Base-by-base conservation (phyloP, 2,113 vertebrate genomes). In the Mirza zaza region DNA sequence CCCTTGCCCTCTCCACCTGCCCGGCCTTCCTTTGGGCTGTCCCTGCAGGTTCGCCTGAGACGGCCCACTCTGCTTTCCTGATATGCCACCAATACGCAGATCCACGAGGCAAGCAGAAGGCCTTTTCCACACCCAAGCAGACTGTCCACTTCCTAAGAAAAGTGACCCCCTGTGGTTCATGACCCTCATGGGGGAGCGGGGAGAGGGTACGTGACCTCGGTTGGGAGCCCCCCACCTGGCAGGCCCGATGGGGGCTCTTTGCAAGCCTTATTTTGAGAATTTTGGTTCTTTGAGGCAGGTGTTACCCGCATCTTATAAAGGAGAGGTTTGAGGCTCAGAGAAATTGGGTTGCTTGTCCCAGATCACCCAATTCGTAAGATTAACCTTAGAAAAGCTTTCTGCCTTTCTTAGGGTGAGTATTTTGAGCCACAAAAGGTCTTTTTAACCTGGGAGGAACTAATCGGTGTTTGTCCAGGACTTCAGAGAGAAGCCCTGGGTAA, bases 391-490 rank as follows among this genome's bases (percentile, higher is more conserved):
- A 29, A 57, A 73, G 36, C 21, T 20, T 57, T 55, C 76, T 68
- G 48, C 61, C 88, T 42, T 39, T 21, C 27, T 17, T 34, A n/a
- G 42, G 76, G 3, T 27, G 39, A 34, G 14, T 48, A 2, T 71
- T 91, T 48, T 61, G 36, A 83, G 57, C 13, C 5, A 25, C 18
- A 45, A 75, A 42, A 42, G 68, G 25, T 34, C 42, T 52, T 82
- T 94, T 42, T 50, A 94, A 75, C 15, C 50, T 79, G 21, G 55
- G 23, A 61, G 34, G 50, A 27, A 55, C 67, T 73, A 70, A 91
- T 17, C 42, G 57, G 48, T 77, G 52, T 92, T 94, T 86, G 63
- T 91, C 73, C 67, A 86, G 87, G 45, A 32, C 80, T 92, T 95
- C 39, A 0, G 27, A n/a, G 25, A 57, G 20, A 93, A 52, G 68